phyloP scores from a whole-genome alignment of 1,140 invertebrate species.

The Penaeus japonicus region DNA sequence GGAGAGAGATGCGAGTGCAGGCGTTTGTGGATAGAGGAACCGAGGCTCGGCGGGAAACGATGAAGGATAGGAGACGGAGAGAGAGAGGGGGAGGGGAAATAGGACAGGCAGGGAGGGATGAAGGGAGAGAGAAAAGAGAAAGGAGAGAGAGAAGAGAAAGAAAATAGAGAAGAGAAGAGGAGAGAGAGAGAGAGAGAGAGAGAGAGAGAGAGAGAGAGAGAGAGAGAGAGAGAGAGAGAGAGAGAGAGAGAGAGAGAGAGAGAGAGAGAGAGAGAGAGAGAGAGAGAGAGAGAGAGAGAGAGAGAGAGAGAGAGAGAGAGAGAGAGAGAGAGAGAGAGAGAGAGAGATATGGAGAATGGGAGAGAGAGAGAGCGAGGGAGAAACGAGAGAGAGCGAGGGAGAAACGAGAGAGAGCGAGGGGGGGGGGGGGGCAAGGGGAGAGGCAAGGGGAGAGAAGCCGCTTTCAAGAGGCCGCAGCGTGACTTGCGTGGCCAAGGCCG shows the following conservation, averaged over 20 bases:
- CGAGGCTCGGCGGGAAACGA: too few species aligned
- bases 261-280: too few species aligned
- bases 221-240: neutral
- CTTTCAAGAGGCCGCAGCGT: neutral
- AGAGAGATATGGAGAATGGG: neutral
- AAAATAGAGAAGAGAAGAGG: neutral
- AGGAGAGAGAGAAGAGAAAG: neutral
- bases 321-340: neutral
- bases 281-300: neutral
- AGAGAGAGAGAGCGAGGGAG: neutral
- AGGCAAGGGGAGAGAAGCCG: neutral
- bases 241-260: slow-evolving; percentile 1
- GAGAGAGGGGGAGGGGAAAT: neutral
- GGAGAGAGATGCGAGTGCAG: neutral
- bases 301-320: neutral
- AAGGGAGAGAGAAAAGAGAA: neutral
- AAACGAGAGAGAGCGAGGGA: neutral
- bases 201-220: neutral
- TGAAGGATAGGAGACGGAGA: neutral
- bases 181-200: neutral
- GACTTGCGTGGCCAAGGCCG: neutral
- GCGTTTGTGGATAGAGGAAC: too few species aligned
- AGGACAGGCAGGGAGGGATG: neutral
- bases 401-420: neutral
- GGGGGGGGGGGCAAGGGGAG: neutral